phyloP scores from a whole-genome alignment of 2,888 invertebrate species.

The Trileptium ribeirensis region DNA sequence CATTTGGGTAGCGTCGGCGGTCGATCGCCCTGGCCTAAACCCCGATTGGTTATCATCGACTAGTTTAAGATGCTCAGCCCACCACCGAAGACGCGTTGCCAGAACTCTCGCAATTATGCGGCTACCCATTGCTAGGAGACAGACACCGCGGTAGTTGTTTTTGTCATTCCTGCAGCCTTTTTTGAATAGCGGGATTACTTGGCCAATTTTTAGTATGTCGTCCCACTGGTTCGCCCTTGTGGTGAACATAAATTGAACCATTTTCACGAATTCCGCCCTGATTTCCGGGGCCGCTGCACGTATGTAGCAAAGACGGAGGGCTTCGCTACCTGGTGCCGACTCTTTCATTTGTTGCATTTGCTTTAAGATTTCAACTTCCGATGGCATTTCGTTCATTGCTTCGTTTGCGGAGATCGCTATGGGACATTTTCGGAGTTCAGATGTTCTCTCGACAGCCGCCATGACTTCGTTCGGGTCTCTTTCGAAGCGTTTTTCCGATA shows the following conservation, averaged over 20 bases:
- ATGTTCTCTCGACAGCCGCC: background rate
- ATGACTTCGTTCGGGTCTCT: background rate
- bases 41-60: background rate
- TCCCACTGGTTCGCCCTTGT: background rate
- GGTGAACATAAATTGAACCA: background rate
- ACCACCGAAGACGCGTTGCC: background rate
- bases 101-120: background rate
- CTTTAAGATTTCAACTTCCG: background rate
- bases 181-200: background rate
- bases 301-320: background rate
- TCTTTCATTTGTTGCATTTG: background rate
- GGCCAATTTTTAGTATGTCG: background rate
- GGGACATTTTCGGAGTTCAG: background rate
- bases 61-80: background rate
- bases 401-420: background rate
- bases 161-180: background rate
- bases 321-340: slow-evolving; percentile 1
- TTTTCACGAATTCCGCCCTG: background rate
- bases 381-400: background rate
- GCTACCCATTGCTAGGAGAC: slow-evolving; percentile 3
- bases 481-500: slow-evolving; percentile 1
- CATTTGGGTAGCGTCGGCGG: slow-evolving; percentile 8
- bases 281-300: background rate
- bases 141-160: slow-evolving; percentile 9
- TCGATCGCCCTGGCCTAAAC: background rate